Evolutionary conservation across 2,113 vertebrate species (phyloP).

Genomic region (Conger conger): DNA sequence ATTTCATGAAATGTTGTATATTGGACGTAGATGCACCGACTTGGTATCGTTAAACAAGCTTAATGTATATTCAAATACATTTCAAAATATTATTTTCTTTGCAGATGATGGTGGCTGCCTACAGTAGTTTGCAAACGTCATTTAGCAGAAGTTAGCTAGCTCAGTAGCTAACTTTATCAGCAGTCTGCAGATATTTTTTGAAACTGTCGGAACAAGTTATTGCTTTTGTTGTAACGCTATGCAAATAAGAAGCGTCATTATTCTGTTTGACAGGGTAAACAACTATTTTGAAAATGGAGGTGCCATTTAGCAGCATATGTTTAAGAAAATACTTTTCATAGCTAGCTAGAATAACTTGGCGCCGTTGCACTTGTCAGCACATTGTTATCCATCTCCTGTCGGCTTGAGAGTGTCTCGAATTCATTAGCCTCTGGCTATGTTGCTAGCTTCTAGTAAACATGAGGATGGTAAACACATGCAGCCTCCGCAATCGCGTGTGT

Average conservation of each 20-base stretch:
- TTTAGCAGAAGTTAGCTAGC: constrained; percentile 5
- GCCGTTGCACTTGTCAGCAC: not conserved
- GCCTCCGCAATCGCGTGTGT: not conserved
- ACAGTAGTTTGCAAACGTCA: not conserved
- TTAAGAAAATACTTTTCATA: not conserved
- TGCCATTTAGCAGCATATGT: not conserved
- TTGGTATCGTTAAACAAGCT: not conserved
- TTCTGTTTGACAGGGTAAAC: too few species aligned
- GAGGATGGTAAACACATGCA: not conserved
- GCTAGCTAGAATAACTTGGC: not conserved
- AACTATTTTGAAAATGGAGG: too few species aligned
- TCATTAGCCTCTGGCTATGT: not conserved
- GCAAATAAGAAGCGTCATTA: not conserved
- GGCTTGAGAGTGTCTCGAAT: not conserved
- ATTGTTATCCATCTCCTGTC: not conserved
- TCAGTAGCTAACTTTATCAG: not conserved
- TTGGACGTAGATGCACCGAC: not conserved
- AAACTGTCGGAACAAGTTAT: not conserved
- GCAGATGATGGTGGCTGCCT: not conserved
- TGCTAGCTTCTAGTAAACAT: not conserved
- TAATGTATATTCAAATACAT: too few species aligned
- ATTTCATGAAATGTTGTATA: not conserved
- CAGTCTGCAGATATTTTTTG: not conserved
- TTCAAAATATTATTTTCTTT: not conserved
- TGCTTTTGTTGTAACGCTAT: not conserved